Base-by-base conservation (phyloP, 2,888 invertebrate species). In the Aleiodes testaceus region DNA sequence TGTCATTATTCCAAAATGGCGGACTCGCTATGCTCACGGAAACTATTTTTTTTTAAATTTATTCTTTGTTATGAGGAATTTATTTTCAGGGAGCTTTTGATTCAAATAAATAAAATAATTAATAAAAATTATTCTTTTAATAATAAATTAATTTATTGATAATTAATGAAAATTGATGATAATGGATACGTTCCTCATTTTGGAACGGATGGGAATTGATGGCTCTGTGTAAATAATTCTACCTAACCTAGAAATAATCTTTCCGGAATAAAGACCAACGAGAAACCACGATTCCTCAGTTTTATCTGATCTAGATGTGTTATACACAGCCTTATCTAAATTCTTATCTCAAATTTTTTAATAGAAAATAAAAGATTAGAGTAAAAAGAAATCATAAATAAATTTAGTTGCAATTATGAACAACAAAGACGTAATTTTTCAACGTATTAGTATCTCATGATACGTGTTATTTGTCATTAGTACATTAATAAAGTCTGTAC, bases 231-330 rank as follows among this genome's bases (percentile, higher is more conserved):
- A 36, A 36, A 36, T 36, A 36, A 6, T 53, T 30, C 0, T 1
- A 6, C 53, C 12, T 36, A 59, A 59, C 59, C 59, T 59, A 7
- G 16, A 42, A 59, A 36, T 36, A 14, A 14, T 5, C 42, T 9
- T 16, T 42, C 36, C 16, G 18, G 50, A 50, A 11, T 18, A 14
- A 2, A 20, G 1, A 50, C 16, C 30, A 36, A 12, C 55, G 36
- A 55, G 5, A 16, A 36, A 18, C 36, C 16, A 59, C 36, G 16
- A 36, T 30, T 55, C 14, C 18, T 36, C 14, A n/a, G 78, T 79
- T 79, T 80, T 79, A 82, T 82, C 79, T 81, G 76, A 82, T 82
- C 78, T 82, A 79, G 78, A 81, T 79, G 76, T 64, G 55, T 69
- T 66, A 55, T 42, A 66, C 55, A 66, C 53, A 72, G 64, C 74